Percentiles rank a stretch among this genome's conserved stretches.
Evolutionary conservation across 2,113 vertebrate genomes (phyloP).

Genomic region (Dasypus novemcinctus): DNA sequence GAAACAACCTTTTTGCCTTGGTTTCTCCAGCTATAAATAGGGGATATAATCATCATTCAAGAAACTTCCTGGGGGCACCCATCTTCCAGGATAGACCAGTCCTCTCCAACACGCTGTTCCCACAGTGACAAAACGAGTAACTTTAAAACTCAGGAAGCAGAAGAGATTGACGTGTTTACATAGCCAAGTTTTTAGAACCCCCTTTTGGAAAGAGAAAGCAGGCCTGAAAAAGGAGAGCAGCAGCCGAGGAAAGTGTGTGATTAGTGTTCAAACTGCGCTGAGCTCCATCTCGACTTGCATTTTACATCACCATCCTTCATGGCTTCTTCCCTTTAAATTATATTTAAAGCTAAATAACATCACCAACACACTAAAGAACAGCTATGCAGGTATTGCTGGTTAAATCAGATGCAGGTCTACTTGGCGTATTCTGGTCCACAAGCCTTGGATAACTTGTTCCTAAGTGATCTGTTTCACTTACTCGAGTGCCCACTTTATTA

Average conservation of each 20-base stretch:
- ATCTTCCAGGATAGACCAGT: background rate
- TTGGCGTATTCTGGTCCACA: background rate
- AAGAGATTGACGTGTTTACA: background rate
- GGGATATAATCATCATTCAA: background rate
- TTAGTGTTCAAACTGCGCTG: accelerated
- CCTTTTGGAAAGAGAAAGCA: background rate
- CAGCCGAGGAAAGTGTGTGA: background rate
- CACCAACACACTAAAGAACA: background rate
- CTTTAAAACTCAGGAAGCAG: background rate
- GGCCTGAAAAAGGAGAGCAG: background rate
- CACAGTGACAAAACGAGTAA: background rate
- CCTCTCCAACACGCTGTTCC: background rate
- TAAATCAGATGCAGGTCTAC: background rate
- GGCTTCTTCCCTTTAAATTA: background rate
- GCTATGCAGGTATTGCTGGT: background rate
- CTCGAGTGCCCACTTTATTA: background rate
- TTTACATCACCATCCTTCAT: background rate
- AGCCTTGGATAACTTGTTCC: background rate
- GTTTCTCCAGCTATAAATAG: background rate
- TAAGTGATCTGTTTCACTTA: background rate
- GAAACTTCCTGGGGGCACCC: background rate
- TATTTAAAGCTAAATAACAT: background rate
- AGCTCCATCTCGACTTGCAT: background rate
- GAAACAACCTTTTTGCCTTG: background rate
- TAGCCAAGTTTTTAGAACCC: background rate